Percentiles rank a stretch among this genome's conserved stretches.
Conservation (phyloP, 2,888 invertebrate genomes). For the Galeruca laticollis region DNA sequence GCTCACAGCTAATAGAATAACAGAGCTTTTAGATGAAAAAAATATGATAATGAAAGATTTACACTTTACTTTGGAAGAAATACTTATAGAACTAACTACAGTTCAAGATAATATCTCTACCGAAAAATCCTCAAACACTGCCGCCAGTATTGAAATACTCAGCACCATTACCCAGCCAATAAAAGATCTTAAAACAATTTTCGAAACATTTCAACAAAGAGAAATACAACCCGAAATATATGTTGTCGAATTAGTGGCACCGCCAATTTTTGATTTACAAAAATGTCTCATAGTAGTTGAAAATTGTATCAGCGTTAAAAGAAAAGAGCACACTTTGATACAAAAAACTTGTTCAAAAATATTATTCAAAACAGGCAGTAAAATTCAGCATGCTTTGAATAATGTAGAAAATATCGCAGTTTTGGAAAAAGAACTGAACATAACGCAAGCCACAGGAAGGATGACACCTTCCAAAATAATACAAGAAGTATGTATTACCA, state of each 20-base stretch:
- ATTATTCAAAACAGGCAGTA: constrained; percentile 72
- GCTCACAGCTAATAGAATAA: constrained; percentile 66
- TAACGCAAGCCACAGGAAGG: constrained; percentile 60
- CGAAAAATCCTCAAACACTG: constrained; percentile 75
- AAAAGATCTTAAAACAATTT: constrained; percentile 74
- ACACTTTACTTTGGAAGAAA: constrained; percentile 65
- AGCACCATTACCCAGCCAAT: constrained; percentile 74
- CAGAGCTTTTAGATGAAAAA: constrained; percentile 62
- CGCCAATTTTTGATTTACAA: constrained; percentile 74
- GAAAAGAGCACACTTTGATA: constrained; percentile 75
- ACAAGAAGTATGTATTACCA: constrained; percentile 69
- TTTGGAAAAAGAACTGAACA: constrained; percentile 66
- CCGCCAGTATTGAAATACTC: constrained; percentile 77
- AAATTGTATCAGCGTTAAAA: constrained; percentile 77
- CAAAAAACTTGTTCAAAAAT: constrained; percentile 78
- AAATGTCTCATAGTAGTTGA: constrained; percentile 76
- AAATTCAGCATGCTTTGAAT: constrained; percentile 70
- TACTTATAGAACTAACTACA: constrained; percentile 71
- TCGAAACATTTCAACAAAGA: constrained; percentile 68
- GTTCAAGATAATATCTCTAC: constrained; percentile 76
- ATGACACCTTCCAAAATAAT: constrained; percentile 65
- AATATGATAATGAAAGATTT: constrained; percentile 57
- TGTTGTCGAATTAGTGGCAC: constrained; percentile 71
- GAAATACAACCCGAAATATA: constrained; percentile 67
- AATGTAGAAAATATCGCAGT: constrained; percentile 69